Percentiles rank a stretch among this genome's conserved stretches.
These are phyloP conservation scores for Hestina assimilis DNA, from an alignment of 1,140 invertebrate species.

Conservation along the genomic window DNA sequence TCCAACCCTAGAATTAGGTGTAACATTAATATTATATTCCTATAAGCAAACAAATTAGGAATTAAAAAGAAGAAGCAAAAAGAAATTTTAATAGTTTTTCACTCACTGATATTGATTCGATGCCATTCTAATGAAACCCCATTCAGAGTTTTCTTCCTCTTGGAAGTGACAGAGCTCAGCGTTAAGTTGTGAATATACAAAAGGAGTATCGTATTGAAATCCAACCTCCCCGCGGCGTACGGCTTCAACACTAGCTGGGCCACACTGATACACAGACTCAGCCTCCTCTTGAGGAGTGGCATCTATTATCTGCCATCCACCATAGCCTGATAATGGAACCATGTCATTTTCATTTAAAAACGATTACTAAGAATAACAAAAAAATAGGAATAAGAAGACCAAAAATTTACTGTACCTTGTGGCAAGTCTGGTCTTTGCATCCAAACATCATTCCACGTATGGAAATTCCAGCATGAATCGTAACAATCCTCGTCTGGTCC, in stretches of 20 bases:
- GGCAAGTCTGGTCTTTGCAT: conserved; percentile 87
- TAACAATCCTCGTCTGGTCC: conserved; percentile 80
- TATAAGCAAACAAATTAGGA: not conserved
- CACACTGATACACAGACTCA: conserved; percentile 82
- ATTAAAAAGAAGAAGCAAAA: not conserved
- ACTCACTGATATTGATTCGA: conserved; percentile 83
- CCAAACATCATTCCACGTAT: conserved; percentile 93
- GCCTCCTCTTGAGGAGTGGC: conserved; percentile 88
- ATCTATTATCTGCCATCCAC: conserved; percentile 90
- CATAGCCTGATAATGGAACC: conserved; percentile 77
- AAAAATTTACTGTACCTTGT: conserved; percentile 50
- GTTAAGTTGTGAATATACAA: conserved; percentile 89
- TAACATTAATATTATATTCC: too few species aligned
- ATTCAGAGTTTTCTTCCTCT: conserved; percentile 82
- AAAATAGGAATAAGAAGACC: not conserved
- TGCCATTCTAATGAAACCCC: conserved; percentile 81
- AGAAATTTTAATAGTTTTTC: not conserved
- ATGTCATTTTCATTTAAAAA: not conserved
- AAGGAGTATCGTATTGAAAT: conserved; percentile 86
- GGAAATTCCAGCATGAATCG: conserved; percentile 88
- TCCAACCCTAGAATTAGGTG: conserved; percentile 83
- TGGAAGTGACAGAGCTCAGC: conserved; percentile 86
- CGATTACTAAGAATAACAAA: not conserved
- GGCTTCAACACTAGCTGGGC: conserved; percentile 85
- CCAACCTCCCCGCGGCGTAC: conserved; percentile 87